Evolutionary conservation across 1,140 invertebrate genomes (phyloP).

Genomic region (Aphelinus certus): DNA sequence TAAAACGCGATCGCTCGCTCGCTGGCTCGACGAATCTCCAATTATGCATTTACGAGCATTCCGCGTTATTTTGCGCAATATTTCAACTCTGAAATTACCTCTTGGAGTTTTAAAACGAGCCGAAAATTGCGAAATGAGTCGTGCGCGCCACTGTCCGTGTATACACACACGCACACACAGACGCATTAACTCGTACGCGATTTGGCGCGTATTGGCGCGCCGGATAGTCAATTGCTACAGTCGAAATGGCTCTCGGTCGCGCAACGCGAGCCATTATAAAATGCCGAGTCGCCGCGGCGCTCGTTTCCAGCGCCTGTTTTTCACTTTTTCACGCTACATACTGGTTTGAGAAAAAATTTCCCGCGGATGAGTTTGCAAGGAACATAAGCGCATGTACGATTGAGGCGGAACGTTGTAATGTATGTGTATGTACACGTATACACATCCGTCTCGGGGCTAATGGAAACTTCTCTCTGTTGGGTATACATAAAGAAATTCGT

Average conservation of each 20-base stretch:
- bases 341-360: too few relatives aligned
- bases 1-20: conserved; percentile 10
- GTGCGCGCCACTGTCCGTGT: background rate
- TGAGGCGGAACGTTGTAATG: too few relatives aligned
- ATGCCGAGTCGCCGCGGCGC: conserved; percentile 5
- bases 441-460: too few relatives aligned
- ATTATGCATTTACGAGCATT: conserved; percentile 34
- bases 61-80: conserved; percentile 30
- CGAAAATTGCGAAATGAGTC: conserved; percentile 36
- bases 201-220: too few relatives aligned
- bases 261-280: conserved; percentile 36
- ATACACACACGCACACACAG: background rate
- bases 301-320: too few relatives aligned
- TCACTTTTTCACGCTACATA: too few relatives aligned
- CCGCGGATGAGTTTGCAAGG: too few relatives aligned
- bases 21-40: conserved; percentile 9
- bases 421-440: too few relatives aligned
- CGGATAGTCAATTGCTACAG: conserved; percentile 19
- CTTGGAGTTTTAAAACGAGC: conserved; percentile 29
- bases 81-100: conserved; percentile 30
- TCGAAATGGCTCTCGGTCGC: conserved; percentile 12
- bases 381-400: too few relatives aligned
- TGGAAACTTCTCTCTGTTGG: too few relatives aligned
- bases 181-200: conserved; percentile 12
- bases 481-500: too few relatives aligned